phyloP scores from a whole-genome alignment of 1,140 invertebrate species.

The Apis dorsata region DNA sequence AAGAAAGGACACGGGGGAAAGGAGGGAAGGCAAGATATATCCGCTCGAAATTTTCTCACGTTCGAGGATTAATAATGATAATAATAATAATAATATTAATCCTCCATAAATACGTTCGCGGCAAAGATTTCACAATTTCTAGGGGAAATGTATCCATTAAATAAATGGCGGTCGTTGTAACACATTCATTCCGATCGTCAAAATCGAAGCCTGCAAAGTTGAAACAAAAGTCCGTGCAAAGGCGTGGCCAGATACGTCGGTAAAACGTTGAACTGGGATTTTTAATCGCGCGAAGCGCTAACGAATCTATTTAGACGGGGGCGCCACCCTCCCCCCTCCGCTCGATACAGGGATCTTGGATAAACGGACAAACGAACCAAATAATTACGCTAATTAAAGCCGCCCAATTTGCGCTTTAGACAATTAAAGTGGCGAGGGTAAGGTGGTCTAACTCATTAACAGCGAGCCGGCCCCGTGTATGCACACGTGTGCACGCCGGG shows the following conservation, averaged over 20 bases:
- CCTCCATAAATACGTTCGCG: no score
- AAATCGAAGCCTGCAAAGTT: slow-evolving; percentile 23
- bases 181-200: no score
- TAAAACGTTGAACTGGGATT: slow-evolving; percentile 49
- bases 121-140: not conserved
- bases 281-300: slow-evolving; percentile 64
- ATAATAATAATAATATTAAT: no score
- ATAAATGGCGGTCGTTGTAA: not conserved
- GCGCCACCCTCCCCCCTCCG: not conserved
- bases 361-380: slow-evolving; percentile 72
- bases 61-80: not conserved
- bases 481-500: slow-evolving; percentile 11
- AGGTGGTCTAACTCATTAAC: slow-evolving; percentile 74
- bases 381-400: slow-evolving; percentile 80
- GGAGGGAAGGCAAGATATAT: not conserved
- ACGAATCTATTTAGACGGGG: slow-evolving; percentile 62
- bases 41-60: not conserved
- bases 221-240: slow-evolving; percentile 1
- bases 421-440: slow-evolving; percentile 76
- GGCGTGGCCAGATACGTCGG: not conserved
- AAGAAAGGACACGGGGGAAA: not conserved
- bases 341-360: slow-evolving; percentile 69
- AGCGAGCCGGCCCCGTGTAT: slow-evolving; percentile 50
- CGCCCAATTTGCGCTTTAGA: slow-evolving; percentile 77
- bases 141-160: not conserved